A percentile compares a stretch with the other conserved stretches of the same genome.
phyloP scores from a whole-genome alignment of 2,888 invertebrate species.

The Alentia gelatinosa region DNA sequence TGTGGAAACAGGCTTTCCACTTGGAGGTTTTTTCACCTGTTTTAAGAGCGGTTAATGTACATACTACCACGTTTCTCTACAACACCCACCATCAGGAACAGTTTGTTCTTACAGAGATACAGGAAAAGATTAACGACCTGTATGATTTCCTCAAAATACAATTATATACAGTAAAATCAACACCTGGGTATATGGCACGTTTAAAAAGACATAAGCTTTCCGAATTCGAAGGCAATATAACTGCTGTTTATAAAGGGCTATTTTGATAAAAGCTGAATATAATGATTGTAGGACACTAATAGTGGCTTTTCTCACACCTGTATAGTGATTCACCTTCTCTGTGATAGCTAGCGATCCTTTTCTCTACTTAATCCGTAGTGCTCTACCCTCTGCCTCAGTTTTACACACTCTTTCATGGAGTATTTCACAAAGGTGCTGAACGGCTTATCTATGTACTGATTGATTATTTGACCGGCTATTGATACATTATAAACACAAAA shows the following conservation, averaged over 20 bases:
- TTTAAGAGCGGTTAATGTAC: not conserved
- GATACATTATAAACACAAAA: not conserved
- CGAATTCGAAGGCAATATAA: not conserved
- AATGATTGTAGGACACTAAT: not conserved
- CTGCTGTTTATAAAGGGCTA: not conserved
- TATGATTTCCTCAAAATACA: no score
- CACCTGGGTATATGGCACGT: no score
- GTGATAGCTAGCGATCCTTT: constrained; percentile 5
- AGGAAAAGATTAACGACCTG: no score
- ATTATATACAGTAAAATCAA: no score
- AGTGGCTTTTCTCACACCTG: not conserved
- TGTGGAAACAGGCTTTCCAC: not conserved
- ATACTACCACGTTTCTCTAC: not conserved
- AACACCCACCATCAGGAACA: no score
- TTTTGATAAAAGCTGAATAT: not conserved
- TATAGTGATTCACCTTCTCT: not conserved
- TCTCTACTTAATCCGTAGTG: not conserved
- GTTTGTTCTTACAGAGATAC: no score
- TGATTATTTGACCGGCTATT: not conserved
- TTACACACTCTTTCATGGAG: not conserved
- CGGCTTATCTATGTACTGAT: not conserved
- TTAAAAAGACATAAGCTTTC: not conserved
- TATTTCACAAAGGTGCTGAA: constrained; percentile 11
- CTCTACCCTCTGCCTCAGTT: not conserved
- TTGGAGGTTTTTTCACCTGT: not conserved